Base-by-base conservation (phyloP, 1,140 invertebrate species). In the Hyposmocoma kahamanoa region DNA sequence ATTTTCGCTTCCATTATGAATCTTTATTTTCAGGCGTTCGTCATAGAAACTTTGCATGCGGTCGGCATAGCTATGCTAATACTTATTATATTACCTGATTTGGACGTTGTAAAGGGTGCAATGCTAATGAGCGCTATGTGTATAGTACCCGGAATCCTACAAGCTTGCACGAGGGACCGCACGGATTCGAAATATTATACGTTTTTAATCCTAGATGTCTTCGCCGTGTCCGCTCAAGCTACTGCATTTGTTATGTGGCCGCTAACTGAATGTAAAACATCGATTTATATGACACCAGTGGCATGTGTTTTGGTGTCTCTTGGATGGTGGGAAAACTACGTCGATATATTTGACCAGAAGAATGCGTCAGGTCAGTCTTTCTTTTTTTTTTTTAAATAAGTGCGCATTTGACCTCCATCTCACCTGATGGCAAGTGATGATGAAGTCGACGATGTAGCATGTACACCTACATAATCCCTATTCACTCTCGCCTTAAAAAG, bases 271-370 rank as follows among this genome's bases (percentile, higher is more conserved):
- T 89, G 89, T 11, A 89, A 87, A 1, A 88, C 88, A 0, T 85
- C 89, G 32, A 65, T 94, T 8, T 97, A 94, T 94, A 86, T 94
- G 8, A 93, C 97, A 50, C 95, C 96, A 0, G 70, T 95, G 0
- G 89, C 95, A 1, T 89, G 95, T 13, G 77, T 97, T 32, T 88
- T 97, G 18, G 92, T 96, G 13, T 98, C 96, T 0, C 90, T 96
- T 17, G 93, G 94, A 13, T 98, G 96, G 94, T 98, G 97, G 97
- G 97, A 98, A 80, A 99, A 98, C 84, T 99, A 95, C 70, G 93
- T 96, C 0, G 93, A 93, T 11, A 52, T 47, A 21, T 45, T 56
- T 1, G 65, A 70, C n/a, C n/a, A n/a, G 21, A 70, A 55, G 42
- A 56, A 74, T 44, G 56, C 62, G 39, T 65, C 68, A 51, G 50